Conservation (phyloP, 2,888 invertebrate species). For the Drosophila emarginata region DNA sequence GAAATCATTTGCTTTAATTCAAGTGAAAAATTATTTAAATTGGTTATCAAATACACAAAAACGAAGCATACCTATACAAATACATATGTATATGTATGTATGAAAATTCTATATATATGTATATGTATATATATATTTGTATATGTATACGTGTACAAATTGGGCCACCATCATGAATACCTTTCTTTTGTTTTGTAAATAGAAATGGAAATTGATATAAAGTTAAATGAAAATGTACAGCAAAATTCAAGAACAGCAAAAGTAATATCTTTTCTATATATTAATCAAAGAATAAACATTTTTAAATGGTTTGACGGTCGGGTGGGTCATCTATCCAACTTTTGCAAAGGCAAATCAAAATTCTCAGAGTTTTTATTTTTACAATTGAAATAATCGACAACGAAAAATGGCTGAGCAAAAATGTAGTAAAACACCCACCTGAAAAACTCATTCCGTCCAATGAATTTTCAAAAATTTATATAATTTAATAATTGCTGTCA, state of each 20-base stretch:
- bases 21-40: constrained; percentile 77
- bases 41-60: constrained; percentile 70
- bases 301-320: neutral
- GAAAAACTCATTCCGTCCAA: no score
- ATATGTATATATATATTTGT: constrained; percentile 22
- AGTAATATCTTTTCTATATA: constrained; percentile 22
- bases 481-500: no score
- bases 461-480: no score
- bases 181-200: constrained; percentile 28
- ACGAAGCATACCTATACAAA: constrained; percentile 31
- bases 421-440: no score
- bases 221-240: constrained; percentile 39
- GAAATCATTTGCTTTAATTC: constrained; percentile 76
- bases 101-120: neutral
- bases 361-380: no score
- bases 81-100: constrained; percentile 9
- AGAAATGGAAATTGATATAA: constrained; percentile 69
- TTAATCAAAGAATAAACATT: constrained; percentile 47
- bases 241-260: neutral
- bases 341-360: no score
- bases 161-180: constrained; percentile 25
- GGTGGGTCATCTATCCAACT: no score
- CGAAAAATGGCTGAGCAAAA: no score
- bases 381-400: no score
- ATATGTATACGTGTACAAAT: constrained; percentile 36